These are phyloP conservation scores for Phalacrocorax pelagicus DNA, from an alignment of 2,113 vertebrate species.

Conservation along the genomic window DNA sequence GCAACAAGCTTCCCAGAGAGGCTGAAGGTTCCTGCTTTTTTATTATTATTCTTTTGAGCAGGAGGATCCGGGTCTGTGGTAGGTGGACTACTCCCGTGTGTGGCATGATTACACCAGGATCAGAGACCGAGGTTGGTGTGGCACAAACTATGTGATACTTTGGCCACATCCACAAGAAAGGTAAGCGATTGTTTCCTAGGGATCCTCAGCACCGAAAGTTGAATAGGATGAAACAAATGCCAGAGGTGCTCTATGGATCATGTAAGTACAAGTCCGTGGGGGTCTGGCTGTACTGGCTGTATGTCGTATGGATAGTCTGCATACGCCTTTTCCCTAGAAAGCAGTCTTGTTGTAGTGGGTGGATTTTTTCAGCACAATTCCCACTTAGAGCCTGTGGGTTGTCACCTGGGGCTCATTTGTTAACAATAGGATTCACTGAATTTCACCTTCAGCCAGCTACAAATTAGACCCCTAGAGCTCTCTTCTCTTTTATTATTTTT, in stretches of 20 bases:
- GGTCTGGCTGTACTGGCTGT: background rate
- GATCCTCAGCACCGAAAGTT: background rate
- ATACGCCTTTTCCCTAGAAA: background rate
- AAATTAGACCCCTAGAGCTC: slow-evolving; percentile 22
- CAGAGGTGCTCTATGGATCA: background rate
- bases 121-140: background rate
- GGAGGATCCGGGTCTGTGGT: background rate
- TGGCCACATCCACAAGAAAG: background rate
- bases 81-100: background rate
- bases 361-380: background rate
- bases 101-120: background rate
- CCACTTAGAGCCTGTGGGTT: background rate
- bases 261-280: background rate
- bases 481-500: background rate
- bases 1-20: background rate
- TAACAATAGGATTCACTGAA: slow-evolving; percentile 9
- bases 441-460: background rate
- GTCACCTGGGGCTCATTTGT: slow-evolving; percentile 3
- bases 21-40: background rate
- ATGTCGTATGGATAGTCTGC: background rate
- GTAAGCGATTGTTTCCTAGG: rapidly evolving
- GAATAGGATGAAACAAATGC: background rate
- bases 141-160: background rate
- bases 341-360: background rate
- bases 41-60: background rate